Evolutionary conservation across 2,113 vertebrate species (phyloP).

Genomic region (Meleagris gallopavo): DNA sequence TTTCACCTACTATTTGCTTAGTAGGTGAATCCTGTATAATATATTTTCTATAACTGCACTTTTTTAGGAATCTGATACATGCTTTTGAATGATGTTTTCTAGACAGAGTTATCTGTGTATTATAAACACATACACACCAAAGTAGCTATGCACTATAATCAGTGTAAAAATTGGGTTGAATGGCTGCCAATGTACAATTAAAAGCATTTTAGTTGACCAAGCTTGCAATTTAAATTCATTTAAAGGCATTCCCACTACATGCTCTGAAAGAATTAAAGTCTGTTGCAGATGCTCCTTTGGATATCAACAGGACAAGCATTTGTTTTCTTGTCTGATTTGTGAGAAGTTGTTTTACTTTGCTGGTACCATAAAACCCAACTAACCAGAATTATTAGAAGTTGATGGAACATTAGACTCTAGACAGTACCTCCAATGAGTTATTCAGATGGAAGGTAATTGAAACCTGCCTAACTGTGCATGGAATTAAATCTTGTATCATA

Average conservation of each 20-base stretch:
- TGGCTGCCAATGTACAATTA: conserved; percentile 36
- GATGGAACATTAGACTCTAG: neutral
- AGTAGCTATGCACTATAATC: neutral
- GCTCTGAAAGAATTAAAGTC: conserved; percentile 4
- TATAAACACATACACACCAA: neutral
- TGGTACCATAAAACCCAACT: neutral
- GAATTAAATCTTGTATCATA: neutral
- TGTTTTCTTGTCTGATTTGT: neutral
- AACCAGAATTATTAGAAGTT: neutral
- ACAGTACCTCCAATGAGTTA: neutral
- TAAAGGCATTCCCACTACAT: conserved; percentile 8
- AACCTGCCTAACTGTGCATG: neutral
- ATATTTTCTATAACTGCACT: neutral
- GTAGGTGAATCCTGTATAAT: neutral
- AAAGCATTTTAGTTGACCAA: conserved; percentile 42
- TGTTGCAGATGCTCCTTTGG: conserved; percentile 8
- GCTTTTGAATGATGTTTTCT: neutral
- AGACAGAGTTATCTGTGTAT: neutral
- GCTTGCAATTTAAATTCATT: conserved; percentile 30
- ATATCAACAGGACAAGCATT: neutral
- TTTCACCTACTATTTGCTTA: neutral
- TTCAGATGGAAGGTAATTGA: neutral
- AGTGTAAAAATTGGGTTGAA: neutral
- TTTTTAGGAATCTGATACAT: neutral
- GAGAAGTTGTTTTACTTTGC: neutral